These are phyloP conservation scores for Hyposmocoma kahamanoa DNA, from an alignment of 1,140 invertebrate species.

Conservation along the genomic window DNA sequence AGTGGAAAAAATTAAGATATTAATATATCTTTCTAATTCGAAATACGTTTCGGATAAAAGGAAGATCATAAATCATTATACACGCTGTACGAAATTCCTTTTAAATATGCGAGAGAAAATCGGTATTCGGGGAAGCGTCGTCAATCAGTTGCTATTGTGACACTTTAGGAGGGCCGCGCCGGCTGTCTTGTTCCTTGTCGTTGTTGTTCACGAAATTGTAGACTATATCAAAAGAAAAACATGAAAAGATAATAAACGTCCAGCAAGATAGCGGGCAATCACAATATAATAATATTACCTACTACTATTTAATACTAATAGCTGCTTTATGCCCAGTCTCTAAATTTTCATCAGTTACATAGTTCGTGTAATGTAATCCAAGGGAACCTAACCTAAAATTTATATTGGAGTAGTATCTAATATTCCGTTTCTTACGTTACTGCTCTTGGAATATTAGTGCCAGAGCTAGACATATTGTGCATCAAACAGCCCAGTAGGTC, in stretches of 20 bases:
- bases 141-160: slow-evolving; percentile 27
- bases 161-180: background rate
- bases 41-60: slow-evolving; percentile 70
- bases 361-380: too few relatives aligned
- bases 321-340: too few relatives aligned
- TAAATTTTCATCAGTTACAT: too few relatives aligned
- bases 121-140: slow-evolving; percentile 42
- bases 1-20: slow-evolving; percentile 73
- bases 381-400: too few relatives aligned
- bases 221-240: background rate
- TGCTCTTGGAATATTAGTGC: too few relatives aligned
- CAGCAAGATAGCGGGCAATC: too few relatives aligned
- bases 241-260: too few relatives aligned
- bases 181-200: background rate
- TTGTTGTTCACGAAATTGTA: background rate
- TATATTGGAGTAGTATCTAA: too few relatives aligned
- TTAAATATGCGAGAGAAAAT: slow-evolving; percentile 48
- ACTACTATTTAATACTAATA: too few relatives aligned
- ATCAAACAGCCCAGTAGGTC: slow-evolving; percentile 27
- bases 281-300: too few relatives aligned
- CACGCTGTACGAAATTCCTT: slow-evolving; percentile 34
- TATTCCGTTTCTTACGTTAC: too few relatives aligned
- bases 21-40: slow-evolving; percentile 73
- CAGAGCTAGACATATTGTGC: too few relatives aligned
- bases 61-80: slow-evolving; percentile 42